A percentile compares a stretch with the other conserved stretches of the same genome.
Conservation (phyloP, 1,140 invertebrate genomes). For the Phymastichus coffea region DNA sequence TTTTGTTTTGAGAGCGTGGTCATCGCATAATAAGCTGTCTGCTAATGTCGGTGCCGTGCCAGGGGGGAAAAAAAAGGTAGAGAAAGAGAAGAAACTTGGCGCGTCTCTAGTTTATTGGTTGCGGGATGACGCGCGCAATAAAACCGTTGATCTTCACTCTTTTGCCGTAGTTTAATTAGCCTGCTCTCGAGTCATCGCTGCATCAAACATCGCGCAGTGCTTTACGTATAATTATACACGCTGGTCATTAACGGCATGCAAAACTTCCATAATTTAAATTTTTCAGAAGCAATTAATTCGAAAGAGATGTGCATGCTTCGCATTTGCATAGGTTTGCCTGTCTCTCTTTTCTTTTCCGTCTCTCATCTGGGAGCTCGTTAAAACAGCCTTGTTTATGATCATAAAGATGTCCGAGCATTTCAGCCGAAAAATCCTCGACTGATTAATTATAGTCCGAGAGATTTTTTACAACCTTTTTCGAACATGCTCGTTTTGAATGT, state of each 20-base stretch:
- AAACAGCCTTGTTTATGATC: not conserved
- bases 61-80: no score
- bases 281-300: slow-evolving; percentile 11
- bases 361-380: not conserved
- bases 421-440: not conserved
- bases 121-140: not conserved
- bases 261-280: slow-evolving; percentile 15
- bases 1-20: no score
- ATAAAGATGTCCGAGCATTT: no score
- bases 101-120: slow-evolving; percentile 17
- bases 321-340: not conserved
- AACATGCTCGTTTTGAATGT: no score
- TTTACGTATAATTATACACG: not conserved
- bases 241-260: not conserved
- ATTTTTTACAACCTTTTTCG: no score
- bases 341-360: no score
- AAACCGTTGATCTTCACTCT: slow-evolving; percentile 18
- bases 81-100: no score
- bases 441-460: not conserved
- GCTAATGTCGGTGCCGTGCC: no score
- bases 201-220: slow-evolving; percentile 1
- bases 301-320: not conserved
- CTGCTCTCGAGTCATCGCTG: slow-evolving; percentile 1
- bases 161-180: slow-evolving; percentile 27
- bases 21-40: slow-evolving; percentile 12